Evolutionary conservation across 92 coral and sea anemone species (phyloP), one percentile per base, ranked within the genome.

Genomic region (Bergia sp.): DNA sequence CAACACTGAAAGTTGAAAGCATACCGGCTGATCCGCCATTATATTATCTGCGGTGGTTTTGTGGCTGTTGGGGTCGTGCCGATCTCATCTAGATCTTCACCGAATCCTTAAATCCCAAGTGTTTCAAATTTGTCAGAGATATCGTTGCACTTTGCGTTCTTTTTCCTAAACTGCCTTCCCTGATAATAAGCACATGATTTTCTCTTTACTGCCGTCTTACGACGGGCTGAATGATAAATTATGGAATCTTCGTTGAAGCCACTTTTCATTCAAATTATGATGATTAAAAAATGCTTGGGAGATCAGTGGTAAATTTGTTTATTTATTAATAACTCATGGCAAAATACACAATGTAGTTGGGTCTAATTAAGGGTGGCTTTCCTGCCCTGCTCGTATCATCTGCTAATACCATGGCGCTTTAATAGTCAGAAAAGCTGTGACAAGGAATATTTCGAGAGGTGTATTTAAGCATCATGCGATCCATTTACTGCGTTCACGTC

Each of bases 301-400:
- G 41, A 84, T 84, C 87, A 71, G 78, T 69, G 87, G 79, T 44
- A 84, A 73, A 65, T 84, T 84, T 84, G 87, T 71, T 84, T 71
- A 84, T 84, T 84, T 84, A 84, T 84, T 84, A 71, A 84, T 84
- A 84, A 71, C 78, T 42, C 79, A 45, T 71, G 87, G 78, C 64
- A 84, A 84, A 84, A 47, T 42, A 84, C 79, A 84, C 79, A 84
- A 65, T 84, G 66, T 71, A 12, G 39, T 71, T 10, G 78, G 79
- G 20, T 84, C 79, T 84, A 84, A 84, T 84, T 84, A 84, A 71
- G 79, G 77, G n/a, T 1, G 21, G 12, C 61, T 45, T 66, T 64
- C 38, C 77, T 40, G 37, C 21, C 29, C 41, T 76, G 29, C 11
- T 44, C 13, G 29, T 39, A 76, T 76, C 9, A 44, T 76, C 78